A percentile compares a stretch with the other conserved stretches of the same genome.
These are phyloP conservation scores for Drosophila barbarae DNA, from an alignment of 2,888 invertebrate genomes.

Conservation along the genomic window DNA sequence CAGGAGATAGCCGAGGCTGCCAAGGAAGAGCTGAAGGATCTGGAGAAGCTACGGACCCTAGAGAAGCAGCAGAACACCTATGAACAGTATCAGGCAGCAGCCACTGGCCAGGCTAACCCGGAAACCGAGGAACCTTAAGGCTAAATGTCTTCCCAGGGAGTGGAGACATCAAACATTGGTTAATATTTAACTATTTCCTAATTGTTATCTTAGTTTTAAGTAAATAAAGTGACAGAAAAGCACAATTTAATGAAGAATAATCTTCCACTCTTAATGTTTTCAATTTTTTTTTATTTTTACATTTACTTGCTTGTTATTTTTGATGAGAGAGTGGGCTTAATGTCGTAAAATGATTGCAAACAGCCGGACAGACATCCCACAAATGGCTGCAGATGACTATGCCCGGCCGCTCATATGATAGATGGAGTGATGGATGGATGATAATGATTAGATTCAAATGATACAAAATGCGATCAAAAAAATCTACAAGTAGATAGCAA, in stretches of 20 bases:
- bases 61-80: conserved; percentile 60
- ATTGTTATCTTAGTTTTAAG: conserved; percentile 25
- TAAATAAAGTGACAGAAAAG: background rate
- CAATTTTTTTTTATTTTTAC: conserved; percentile 60
- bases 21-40: conserved; percentile 63
- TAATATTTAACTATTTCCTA: conserved; percentile 58
- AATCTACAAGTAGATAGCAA: conserved; percentile 63
- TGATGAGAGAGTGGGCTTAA: conserved; percentile 53
- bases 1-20: conserved; percentile 73
- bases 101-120: conserved; percentile 27
- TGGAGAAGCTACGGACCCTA: conserved; percentile 56
- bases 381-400: conserved; percentile 5
- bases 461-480: conserved; percentile 52
- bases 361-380: conserved; percentile 3
- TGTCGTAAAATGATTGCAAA: conserved; percentile 41
- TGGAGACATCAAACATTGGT: conserved; percentile 39
- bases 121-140: background rate
- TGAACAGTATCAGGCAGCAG: conserved; percentile 61
- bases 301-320: conserved; percentile 72
- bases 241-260: background rate
- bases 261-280: conserved; percentile 6
- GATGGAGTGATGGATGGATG: conserved; percentile 51
- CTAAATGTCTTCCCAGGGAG: conserved; percentile 2
- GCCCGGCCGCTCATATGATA: conserved; percentile 36
- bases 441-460: conserved; percentile 43